A percentile compares a stretch with the other conserved stretches of the same genome.
phyloP scores from a whole-genome alignment of 2,113 vertebrate species.

The Myotis davidii region DNA sequence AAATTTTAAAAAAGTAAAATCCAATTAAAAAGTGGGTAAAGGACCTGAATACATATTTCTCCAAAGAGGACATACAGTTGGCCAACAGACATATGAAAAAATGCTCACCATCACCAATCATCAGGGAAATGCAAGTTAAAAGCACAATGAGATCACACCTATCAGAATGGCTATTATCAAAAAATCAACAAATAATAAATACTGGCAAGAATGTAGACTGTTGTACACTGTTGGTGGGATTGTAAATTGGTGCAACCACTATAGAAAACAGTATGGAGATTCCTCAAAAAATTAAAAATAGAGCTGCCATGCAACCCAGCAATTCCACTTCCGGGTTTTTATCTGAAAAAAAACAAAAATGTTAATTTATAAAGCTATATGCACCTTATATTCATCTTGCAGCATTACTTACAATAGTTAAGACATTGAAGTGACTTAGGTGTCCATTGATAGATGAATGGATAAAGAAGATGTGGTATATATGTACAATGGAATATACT shows the following conservation, averaged over 20 bases:
- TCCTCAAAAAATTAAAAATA: neutral
- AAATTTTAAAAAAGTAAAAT: neutral
- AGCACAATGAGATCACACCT: neutral
- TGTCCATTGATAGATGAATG: neutral
- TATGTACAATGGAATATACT: neutral
- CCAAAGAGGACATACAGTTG: neutral
- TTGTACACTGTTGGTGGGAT: neutral
- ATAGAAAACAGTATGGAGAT: neutral
- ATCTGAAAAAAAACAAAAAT: neutral
- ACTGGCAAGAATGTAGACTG: no score
- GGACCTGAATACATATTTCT: neutral
- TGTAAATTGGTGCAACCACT: neutral
- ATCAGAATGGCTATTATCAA: neutral
- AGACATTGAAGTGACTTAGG: neutral
- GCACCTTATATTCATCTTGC: neutral
- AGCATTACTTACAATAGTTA: neutral
- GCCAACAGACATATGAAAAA: neutral
- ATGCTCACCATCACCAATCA: neutral
- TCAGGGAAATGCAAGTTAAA: neutral
- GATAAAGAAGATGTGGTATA: neutral
- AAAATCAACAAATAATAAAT: neutral
- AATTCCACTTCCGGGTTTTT: neutral
- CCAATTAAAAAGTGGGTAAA: neutral
- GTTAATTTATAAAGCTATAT: neutral
- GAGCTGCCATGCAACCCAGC: neutral